Base-by-base conservation (phyloP, 2,113 vertebrate genomes). In the Myiagra hebetior region DNA sequence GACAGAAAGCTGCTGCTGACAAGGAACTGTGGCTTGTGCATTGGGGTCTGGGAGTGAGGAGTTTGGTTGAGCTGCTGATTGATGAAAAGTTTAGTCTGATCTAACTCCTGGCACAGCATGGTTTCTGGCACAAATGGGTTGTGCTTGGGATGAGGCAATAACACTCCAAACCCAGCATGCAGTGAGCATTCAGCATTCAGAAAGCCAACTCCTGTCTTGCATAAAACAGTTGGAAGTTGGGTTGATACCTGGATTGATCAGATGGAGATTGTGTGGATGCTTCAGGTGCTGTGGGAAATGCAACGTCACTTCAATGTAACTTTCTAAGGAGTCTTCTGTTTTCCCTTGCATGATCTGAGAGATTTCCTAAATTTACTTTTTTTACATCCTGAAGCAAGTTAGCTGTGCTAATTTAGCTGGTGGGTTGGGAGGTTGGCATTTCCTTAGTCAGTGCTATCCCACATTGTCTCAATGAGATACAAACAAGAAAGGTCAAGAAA, bases 401-500 rank as follows among this genome's bases (percentile, higher is more conserved):
- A 70, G 30, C 19, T 63, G 11, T 46, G 19, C 46, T 62, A 3
- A 55, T 88, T 83, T 46, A 44, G 8, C 46, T 13, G 11, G 49
- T 57, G 19, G 10, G 15, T 5, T 75, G 24, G 21, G 46, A 90
- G 24, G 24, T 2, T 82, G 50, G 15, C 37, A 39, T 96, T 83
- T 83, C 24, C 37, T 92, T 63, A 42, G 70, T 46, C 31, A 65
- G 35, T 31, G 13, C 42, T 74, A n/a, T 65, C 23, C 26, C 33
- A 35, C 41, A 5, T 53, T 80, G 13, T 63, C 55, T 72, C 35
- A 24, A 16, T 9, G 15, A 0, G 2, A 91, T 55, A 77, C 39
- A 63, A 88, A 73, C 0, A 18, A 88, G 65, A 89, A 96, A 74
- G 67, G 86, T 91, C 59, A 86, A 44, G 63, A 76, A 88, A 83